Percentiles rank a stretch among this genome's conserved stretches.
Evolutionary conservation across 1,140 invertebrate genomes (phyloP).

Genomic region (Pemphigus obesinymphae): DNA sequence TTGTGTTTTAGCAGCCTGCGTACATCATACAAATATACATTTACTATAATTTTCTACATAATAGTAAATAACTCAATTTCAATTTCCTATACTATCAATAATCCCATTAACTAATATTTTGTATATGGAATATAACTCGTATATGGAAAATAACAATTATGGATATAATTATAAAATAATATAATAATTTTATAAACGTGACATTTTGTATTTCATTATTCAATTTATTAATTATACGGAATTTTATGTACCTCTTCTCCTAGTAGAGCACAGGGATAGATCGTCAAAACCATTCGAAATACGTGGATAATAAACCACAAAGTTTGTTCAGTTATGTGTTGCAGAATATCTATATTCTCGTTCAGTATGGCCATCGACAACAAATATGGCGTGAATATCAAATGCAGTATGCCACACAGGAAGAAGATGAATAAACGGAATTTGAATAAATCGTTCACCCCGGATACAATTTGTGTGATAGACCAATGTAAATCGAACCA

Average conservation of each 20-base stretch:
- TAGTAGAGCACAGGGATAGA: background rate
- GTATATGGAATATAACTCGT: too few species aligned
- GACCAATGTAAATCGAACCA: slow-evolving; percentile 23
- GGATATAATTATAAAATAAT: too few species aligned
- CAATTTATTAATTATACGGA: too few species aligned
- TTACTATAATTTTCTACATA: background rate
- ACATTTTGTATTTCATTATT: background rate
- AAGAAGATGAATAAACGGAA: slow-evolving; percentile 12
- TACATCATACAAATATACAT: background rate
- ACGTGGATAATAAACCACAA: background rate
- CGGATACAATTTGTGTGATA: slow-evolving; percentile 15
- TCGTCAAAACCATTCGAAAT: slow-evolving; percentile 9
- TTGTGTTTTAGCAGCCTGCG: slow-evolving; percentile 16
- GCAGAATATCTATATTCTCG: background rate
- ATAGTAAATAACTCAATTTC: too few species aligned
- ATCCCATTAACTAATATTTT: too few species aligned
- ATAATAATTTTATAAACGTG: too few species aligned
- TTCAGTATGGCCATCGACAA: slow-evolving; percentile 3
- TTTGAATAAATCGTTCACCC: slow-evolving; percentile 8
- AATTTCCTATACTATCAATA: background rate
- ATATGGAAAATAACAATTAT: too few species aligned
- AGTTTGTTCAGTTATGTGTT: background rate
- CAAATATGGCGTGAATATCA: background rate
- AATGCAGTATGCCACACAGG: background rate
- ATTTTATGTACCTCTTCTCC: slow-evolving; percentile 14